Conservation (phyloP, 1,140 invertebrate species). For the Scylla paramamosain region DNA sequence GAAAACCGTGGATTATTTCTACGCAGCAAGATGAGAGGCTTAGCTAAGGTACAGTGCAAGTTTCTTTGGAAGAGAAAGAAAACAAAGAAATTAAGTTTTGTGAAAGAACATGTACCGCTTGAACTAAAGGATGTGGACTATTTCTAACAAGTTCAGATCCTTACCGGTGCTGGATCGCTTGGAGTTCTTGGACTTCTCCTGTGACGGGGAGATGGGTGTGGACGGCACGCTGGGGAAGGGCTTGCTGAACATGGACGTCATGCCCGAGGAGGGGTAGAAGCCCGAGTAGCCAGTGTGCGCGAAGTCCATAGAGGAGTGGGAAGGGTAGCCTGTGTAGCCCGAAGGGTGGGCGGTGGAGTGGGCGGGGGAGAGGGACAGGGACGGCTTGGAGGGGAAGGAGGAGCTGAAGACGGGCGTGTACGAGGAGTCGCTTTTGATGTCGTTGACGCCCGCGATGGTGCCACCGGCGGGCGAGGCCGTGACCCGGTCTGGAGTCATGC, state of each 20-base stretch:
- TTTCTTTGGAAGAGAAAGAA: too few species aligned
- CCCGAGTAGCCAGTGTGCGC: conserved; percentile 79
- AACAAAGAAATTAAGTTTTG: too few species aligned
- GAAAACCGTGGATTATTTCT: too few species aligned
- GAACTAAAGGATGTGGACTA: too few species aligned
- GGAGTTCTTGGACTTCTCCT: conserved; percentile 79
- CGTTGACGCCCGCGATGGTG: conserved; percentile 78
- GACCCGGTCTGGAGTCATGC: conserved; percentile 80
- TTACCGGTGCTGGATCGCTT: conserved; percentile 83
- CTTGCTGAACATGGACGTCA: conserved; percentile 80
- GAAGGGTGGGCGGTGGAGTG: conserved; percentile 78
- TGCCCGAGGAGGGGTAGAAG: conserved; percentile 79
- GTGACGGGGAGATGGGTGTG: conserved; percentile 78
- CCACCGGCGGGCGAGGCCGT: conserved; percentile 80
- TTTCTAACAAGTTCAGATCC: conserved; percentile 79
- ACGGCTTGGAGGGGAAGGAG: conserved; percentile 78
- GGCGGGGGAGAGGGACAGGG: conserved; percentile 70
- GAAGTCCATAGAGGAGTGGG: conserved; percentile 79
- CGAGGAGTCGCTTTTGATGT: conserved; percentile 80
- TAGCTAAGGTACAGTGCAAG: too few species aligned
- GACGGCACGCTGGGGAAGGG: conserved; percentile 78
- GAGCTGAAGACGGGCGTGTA: conserved; percentile 79
- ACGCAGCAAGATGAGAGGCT: too few species aligned
- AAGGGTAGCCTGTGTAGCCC: conserved; percentile 79
- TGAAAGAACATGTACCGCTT: too few species aligned